A percentile compares a stretch with the other conserved stretches of the same genome.
These are phyloP conservation scores for Astreopora myriophthalma DNA, from an alignment of 64 coral and sea anemone genomes.

Conservation along the genomic window DNA sequence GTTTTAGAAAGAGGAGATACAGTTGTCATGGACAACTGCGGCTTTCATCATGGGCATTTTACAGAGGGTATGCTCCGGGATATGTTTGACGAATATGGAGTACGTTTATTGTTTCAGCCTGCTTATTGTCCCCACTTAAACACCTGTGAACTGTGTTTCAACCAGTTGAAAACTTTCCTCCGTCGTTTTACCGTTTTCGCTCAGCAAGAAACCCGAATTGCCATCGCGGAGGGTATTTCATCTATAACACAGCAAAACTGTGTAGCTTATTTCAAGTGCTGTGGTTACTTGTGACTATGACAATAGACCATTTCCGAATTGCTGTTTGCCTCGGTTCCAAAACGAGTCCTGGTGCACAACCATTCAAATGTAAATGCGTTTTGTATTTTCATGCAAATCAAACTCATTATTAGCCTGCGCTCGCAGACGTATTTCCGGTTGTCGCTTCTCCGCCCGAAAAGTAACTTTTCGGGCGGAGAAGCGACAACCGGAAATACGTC, in stretches of 20 bases:
- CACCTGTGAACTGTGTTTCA: constrained; percentile 40
- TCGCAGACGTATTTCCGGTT: too few relatives aligned
- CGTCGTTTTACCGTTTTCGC: constrained; percentile 5
- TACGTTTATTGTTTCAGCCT: constrained; percentile 16
- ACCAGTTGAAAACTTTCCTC: constrained; percentile 20
- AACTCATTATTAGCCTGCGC: too few relatives aligned
- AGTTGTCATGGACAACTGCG: constrained; percentile 56
- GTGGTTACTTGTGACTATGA: constrained; percentile 20
- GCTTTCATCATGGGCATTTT: constrained; percentile 36
- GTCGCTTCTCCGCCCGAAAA: too few relatives aligned
- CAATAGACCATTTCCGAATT: too few relatives aligned
- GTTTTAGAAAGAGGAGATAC: constrained; percentile 26
- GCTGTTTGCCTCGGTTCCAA: too few relatives aligned
- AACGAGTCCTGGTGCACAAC: too few relatives aligned
- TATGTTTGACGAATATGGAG: constrained; percentile 18
- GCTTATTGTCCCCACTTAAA: constrained; percentile 45
- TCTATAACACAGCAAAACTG: constrained; percentile 30
- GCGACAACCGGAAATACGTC: too few relatives aligned
- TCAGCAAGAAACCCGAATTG: constrained; percentile 23
- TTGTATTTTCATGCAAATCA: too few relatives aligned
- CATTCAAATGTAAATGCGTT: too few relatives aligned
- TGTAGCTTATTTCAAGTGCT: constrained; percentile 41
- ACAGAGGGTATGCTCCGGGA: constrained; percentile 12
- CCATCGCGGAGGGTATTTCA: constrained; percentile 27
- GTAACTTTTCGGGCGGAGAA: too few relatives aligned